phyloP scores from a whole-genome alignment of 2,797 vertebrate genomes.

The Enteromius fasciolatus region DNA sequence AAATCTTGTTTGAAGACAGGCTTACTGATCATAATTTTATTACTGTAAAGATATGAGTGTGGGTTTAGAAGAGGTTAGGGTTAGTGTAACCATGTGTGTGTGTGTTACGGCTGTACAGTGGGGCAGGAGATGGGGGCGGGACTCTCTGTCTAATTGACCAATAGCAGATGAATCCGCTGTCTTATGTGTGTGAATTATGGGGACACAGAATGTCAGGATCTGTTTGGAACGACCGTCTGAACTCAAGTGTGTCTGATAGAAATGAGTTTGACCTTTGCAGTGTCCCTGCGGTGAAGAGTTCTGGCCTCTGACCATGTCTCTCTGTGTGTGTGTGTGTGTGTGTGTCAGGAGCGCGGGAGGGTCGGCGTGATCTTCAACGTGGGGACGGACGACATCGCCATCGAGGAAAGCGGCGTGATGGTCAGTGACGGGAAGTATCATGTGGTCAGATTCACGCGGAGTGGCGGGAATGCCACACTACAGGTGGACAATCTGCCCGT shows the following conservation, averaged over 20 bases:
- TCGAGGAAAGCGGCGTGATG: constrained; percentile 87
- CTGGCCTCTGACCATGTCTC: background rate
- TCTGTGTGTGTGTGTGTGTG: constrained; percentile 16
- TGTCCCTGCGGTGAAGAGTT: background rate
- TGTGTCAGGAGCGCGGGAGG: constrained; percentile 62
- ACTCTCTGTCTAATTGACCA: background rate
- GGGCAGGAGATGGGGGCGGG: background rate
- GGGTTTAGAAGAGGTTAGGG: no score
- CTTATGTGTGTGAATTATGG: background rate
- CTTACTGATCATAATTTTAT: background rate
- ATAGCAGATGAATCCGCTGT: background rate
- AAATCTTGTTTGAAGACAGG: background rate
- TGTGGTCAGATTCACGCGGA: constrained; percentile 92
- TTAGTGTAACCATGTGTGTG: no score
- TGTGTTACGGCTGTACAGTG: background rate
- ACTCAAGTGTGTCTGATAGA: background rate
- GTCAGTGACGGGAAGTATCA: constrained; percentile 95
- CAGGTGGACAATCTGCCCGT: constrained; percentile 95
- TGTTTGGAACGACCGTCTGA: background rate
- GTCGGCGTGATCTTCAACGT: constrained; percentile 95
- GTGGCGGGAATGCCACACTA: constrained; percentile 90
- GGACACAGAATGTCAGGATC: background rate
- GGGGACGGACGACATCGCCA: constrained; percentile 92
- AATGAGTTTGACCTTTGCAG: background rate
- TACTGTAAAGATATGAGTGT: background rate